phyloP scores from a whole-genome alignment of 2,797 vertebrate genomes.

The Betta splendens region DNA sequence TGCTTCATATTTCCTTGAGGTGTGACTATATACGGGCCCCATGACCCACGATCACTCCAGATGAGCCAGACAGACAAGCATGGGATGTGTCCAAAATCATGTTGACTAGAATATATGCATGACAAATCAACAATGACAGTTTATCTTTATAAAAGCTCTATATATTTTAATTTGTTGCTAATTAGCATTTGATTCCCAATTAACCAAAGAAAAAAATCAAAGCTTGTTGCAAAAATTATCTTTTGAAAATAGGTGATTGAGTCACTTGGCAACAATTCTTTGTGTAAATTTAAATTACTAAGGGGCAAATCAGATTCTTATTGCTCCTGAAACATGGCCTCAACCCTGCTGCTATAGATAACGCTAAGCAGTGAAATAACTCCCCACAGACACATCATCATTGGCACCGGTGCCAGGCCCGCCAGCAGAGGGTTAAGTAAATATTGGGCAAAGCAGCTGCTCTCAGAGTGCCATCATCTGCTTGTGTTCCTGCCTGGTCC shows the following conservation, averaged over 20 bases:
- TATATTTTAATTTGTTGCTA: neutral
- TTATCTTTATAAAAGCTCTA: conserved; percentile 8
- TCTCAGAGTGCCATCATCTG: conserved; percentile 71
- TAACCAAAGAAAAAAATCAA: too few relatives aligned
- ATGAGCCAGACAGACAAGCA: conserved; percentile 69
- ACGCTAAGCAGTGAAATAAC: conserved; percentile 57
- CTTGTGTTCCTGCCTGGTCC: conserved; percentile 66
- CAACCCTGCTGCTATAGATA: conserved; percentile 54
- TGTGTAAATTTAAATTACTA: conserved; percentile 47
- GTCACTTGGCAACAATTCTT: conserved; percentile 53
- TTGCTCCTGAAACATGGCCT: conserved; percentile 57
- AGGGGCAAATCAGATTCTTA: conserved; percentile 62
- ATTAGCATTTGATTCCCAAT: neutral
- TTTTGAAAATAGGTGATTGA: conserved; percentile 11
- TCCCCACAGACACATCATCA: conserved; percentile 65
- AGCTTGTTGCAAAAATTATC: too few relatives aligned
- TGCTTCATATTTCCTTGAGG: conserved; percentile 64
- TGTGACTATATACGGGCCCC: conserved; percentile 61
- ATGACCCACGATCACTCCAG: conserved; percentile 58
- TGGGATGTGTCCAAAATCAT: conserved; percentile 70
- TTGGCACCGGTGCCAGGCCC: conserved; percentile 65
- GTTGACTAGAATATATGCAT: conserved; percentile 20
- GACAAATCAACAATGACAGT: conserved; percentile 25
- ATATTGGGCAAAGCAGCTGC: conserved; percentile 82
- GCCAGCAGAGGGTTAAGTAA: conserved; percentile 80